Conservation (phyloP, 2,888 invertebrate genomes). For the Notocelia uddmanniana region DNA sequence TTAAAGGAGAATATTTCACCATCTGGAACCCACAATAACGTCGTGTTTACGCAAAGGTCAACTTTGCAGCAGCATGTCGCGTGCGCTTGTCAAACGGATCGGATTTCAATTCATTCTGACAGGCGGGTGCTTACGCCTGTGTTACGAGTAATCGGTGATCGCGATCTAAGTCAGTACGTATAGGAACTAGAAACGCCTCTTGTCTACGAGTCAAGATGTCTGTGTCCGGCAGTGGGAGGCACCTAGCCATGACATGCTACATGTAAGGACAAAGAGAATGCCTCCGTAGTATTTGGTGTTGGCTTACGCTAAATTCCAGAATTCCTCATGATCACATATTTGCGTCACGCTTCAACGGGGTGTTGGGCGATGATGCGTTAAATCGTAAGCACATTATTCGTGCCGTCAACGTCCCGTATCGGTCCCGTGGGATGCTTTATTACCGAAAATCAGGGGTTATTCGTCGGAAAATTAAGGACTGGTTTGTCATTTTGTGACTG, state of each 20-base stretch:
- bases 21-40: too few species aligned
- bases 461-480: slow-evolving; percentile 24
- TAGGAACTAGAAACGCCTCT: neutral
- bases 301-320: slow-evolving; percentile 4
- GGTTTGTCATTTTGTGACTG: slow-evolving; percentile 19
- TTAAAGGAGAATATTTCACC: too few species aligned
- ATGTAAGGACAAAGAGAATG: neutral
- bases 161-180: too few species aligned
- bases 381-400: slow-evolving; percentile 40
- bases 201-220: neutral
- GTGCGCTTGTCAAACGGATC: too few species aligned
- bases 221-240: neutral
- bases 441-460: slow-evolving; percentile 33
- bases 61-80: too few species aligned
- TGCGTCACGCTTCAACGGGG: slow-evolving; percentile 20
- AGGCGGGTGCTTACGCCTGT: too few species aligned
- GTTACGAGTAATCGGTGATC: too few species aligned
- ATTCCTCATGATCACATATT: slow-evolving; percentile 32
- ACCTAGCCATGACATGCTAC: neutral
- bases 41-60: too few species aligned
- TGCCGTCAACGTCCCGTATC: slow-evolving; percentile 28
- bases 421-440: slow-evolving; percentile 31
- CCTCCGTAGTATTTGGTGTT: neutral
- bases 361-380: slow-evolving; percentile 37
- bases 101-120: too few species aligned